These are phyloP conservation scores for Pseudocheirus occidentalis DNA, from an alignment of 2,797 vertebrate species.

Conservation along the genomic window DNA sequence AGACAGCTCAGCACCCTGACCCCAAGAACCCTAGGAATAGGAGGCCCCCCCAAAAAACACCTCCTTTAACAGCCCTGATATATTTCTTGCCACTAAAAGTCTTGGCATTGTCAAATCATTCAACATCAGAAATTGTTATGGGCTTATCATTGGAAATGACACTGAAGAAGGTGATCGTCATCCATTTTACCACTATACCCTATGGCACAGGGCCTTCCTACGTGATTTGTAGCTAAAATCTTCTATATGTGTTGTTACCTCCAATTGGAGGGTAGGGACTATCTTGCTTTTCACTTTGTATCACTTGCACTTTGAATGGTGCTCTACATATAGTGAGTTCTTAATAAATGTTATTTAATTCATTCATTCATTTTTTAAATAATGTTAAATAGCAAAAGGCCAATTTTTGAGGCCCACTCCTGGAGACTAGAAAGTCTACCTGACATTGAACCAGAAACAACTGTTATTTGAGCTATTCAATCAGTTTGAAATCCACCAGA, in stretches of 20 bases:
- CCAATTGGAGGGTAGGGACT: background rate
- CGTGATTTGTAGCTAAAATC: background rate
- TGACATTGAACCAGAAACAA: background rate
- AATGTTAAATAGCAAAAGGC: background rate
- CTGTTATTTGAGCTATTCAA: background rate
- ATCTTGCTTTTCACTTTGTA: background rate
- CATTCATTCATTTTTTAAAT: background rate
- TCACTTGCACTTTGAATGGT: background rate
- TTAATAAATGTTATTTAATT: background rate
- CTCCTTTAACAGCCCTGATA: background rate
- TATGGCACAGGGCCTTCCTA: background rate
- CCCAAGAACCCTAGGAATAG: background rate
- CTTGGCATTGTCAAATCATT: background rate
- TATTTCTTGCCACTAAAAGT: background rate
- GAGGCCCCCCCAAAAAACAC: background rate
- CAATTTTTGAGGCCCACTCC: background rate
- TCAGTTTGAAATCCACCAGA: background rate
- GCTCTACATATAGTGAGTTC: background rate
- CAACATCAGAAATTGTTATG: background rate
- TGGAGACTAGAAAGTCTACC: background rate
- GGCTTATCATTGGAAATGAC: background rate
- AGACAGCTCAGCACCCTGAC: background rate
- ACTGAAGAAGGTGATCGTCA: background rate
- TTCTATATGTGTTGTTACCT: background rate
- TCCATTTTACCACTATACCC: background rate